Evolutionary conservation across 30 jellyfish, hydroid and myxozoan genomes (phyloP).

Genomic region (Rhopilema esculentum): DNA sequence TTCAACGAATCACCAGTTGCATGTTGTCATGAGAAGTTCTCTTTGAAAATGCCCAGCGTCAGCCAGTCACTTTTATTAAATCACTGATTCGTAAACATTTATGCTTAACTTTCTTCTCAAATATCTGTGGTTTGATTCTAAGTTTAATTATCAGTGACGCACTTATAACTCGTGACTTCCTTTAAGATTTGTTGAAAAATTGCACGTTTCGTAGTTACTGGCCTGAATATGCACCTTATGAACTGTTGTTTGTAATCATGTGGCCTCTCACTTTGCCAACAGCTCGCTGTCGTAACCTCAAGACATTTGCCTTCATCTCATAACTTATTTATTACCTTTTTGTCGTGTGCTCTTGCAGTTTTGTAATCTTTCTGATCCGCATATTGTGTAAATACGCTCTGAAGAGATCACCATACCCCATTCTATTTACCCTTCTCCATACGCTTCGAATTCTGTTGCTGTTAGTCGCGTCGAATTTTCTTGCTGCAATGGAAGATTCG

Average conservation of each 20-base stretch:
- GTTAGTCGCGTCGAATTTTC: no score
- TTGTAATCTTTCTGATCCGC: constrained; percentile 13
- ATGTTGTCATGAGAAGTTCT: no score
- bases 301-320: not conserved
- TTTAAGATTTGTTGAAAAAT: not conserved
- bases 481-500: no score
- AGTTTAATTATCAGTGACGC: no score
- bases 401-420: not conserved
- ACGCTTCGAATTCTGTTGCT: no score
- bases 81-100: no score
- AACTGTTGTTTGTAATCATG: not conserved
- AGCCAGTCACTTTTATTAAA: no score
- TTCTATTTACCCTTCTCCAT: no score
- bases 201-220: not conserved
- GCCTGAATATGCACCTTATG: not conserved
- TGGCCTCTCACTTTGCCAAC: not conserved
- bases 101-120: no score
- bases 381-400: not conserved
- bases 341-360: not conserved
- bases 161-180: not conserved
- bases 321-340: constrained; percentile 2
- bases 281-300: not conserved
- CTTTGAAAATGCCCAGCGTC: no score
- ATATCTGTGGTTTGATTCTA: no score
- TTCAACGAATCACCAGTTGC: no score